Evolutionary conservation across 2,797 vertebrate species (phyloP).

Genomic region (Mycteria americana): DNA sequence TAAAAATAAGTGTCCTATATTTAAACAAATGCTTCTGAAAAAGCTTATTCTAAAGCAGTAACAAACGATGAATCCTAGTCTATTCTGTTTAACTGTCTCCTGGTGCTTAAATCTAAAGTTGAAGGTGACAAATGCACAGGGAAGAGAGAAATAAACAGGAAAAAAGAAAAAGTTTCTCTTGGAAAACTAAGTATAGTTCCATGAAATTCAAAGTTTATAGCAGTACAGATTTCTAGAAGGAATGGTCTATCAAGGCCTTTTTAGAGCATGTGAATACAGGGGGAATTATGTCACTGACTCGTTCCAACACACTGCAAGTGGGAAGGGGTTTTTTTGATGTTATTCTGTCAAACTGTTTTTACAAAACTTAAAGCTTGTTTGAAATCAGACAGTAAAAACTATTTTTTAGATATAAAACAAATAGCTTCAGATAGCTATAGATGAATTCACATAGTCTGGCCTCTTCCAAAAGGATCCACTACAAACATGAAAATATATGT

Average conservation of each 20-base stretch:
- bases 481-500: rapidly evolving
- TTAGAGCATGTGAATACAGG: rapidly evolving
- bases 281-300: background rate
- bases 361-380: background rate
- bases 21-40: background rate
- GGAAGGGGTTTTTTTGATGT: background rate
- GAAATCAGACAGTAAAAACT: background rate
- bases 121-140: background rate
- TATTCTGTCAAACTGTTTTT: background rate
- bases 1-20: background rate
- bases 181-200: background rate
- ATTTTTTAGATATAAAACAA: background rate
- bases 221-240: background rate
- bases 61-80: background rate
- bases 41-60: background rate
- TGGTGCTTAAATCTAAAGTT: background rate
- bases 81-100: background rate
- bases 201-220: background rate
- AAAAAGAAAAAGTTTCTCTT: background rate
- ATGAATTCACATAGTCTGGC: background rate
- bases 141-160: background rate
- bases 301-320: background rate
- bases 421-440: background rate
- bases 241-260: background rate
- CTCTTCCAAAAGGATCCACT: background rate